Base-by-base conservation (phyloP, 1,140 invertebrate species). In the Araneus ventricosus region DNA sequence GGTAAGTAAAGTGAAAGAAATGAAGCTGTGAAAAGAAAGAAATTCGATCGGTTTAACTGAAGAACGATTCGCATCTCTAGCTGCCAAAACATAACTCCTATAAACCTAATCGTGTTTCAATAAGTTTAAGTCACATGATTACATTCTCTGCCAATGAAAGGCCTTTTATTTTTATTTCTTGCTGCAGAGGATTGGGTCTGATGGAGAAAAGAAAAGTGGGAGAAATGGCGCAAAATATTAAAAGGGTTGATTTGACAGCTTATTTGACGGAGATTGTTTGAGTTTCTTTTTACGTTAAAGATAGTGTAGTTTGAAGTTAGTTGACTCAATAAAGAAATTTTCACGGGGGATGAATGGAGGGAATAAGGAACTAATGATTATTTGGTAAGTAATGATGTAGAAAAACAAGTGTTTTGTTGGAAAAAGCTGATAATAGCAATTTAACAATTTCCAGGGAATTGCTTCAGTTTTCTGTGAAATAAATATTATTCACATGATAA, bases 51-150 rank as follows among this genome's bases (percentile, higher is more conserved):
- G 57, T 88, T 88, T 88, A 88, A 88, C 86, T 63, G 86, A 8
- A 61, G 86, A 45, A 82, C 39, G 57, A 63, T 88, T 63, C 37
- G 34, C 59, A n/a, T n/a, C 61, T 34, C 20, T 24, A 22, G 39
- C 61, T 84, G 82, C 82, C 82, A 84, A 84, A 84, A 84, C 82
- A 84, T 45, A 45, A 41, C 57, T 88, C 59, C 61, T 61, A 41
- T 88, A n/a, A 88, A 30, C 59, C 59, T 88, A 88, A 88, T 88
- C 59, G 87, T 45, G 87, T 88, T 88, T 88, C 87, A 88, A 88
- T 88, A 86, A 88, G 61, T 84, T 84, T 84, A 22, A 52, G 39
- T 84, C 24, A 52, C 41, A 27, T 57, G 82, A 52, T 84, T 41
- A 52, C 30, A 30, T 75, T 75, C 70, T 37, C 30, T 34, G 70